A percentile compares a stretch with the other conserved stretches of the same genome.
Conservation (phyloP, 2,797 vertebrate species). For the Cryptoprocta ferox region DNA sequence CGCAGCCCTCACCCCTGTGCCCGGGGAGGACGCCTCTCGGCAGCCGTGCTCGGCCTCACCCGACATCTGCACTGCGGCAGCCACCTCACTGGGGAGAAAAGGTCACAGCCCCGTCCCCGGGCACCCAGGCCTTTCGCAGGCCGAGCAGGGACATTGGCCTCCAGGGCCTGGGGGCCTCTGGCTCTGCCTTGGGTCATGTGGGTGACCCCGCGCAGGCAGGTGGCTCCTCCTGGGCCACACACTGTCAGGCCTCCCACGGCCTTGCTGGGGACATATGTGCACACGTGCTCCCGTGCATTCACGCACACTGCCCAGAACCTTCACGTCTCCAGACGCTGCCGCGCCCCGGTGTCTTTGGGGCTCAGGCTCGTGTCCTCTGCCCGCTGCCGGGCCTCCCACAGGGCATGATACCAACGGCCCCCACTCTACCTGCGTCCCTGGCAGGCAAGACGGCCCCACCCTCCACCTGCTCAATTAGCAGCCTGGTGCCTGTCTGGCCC, state of each 20-base stretch:
- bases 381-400: not conserved
- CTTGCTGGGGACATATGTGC: not conserved
- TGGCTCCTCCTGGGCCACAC: not conserved
- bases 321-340: not conserved
- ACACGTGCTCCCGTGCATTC: not conserved
- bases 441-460: not conserved
- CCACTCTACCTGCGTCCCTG: accelerated
- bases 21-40: accelerated
- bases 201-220: accelerated
- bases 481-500: conserved; percentile 8
- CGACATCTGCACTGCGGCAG: accelerated
- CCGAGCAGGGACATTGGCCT: too few species aligned
- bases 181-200: not conserved
- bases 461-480: conserved; percentile 37
- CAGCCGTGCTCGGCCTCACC: accelerated
- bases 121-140: not conserved
- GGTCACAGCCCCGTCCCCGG: accelerated
- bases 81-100: not conserved
- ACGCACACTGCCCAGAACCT: not conserved
- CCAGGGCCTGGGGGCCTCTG: accelerated
- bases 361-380: not conserved
- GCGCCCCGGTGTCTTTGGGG: not conserved
- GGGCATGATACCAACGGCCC: accelerated
- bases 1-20: accelerated
- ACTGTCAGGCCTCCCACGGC: too few species aligned